Percentiles rank a stretch among this genome's conserved stretches.
Conservation (phyloP, 1,140 invertebrate genomes). For the Fopius arisanus region DNA sequence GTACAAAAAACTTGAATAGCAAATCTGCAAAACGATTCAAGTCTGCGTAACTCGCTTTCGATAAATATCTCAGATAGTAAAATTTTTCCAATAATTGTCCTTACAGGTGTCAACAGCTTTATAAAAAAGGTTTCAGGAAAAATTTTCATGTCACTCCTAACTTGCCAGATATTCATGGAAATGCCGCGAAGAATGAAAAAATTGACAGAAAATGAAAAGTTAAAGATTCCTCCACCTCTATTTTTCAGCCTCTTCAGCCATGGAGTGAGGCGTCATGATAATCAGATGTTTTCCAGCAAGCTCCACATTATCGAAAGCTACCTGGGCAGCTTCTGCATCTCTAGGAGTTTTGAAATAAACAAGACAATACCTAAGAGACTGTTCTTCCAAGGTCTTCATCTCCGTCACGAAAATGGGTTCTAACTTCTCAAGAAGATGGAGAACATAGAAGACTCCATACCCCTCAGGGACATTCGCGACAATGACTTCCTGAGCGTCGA, state of each 20-base stretch:
- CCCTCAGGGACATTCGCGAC: conserved; percentile 9
- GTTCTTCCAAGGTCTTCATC: background rate
- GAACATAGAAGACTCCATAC: background rate
- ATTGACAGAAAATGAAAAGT: too few relatives aligned
- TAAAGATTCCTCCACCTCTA: too few relatives aligned
- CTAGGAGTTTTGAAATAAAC: conserved; percentile 13
- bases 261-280: background rate
- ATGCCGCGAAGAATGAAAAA: too few relatives aligned
- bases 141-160: too few relatives aligned
- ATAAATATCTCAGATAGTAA: too few relatives aligned
- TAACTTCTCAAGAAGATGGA: background rate
- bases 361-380: conserved; percentile 1
- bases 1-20: too few relatives aligned
- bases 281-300: background rate
- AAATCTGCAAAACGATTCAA: too few relatives aligned
- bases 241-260: background rate
- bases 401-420: conserved; percentile 5
- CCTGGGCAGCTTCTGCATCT: background rate
- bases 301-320: background rate
- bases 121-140: too few relatives aligned
- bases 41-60: too few relatives aligned
- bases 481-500: background rate
- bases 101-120: too few relatives aligned
- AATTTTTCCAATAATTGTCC: too few relatives aligned
- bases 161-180: too few relatives aligned